These are phyloP conservation scores for Sphaerolaimus hirsutus DNA, from an alignment of 2,888 invertebrate genomes.

Conservation along the genomic window DNA sequence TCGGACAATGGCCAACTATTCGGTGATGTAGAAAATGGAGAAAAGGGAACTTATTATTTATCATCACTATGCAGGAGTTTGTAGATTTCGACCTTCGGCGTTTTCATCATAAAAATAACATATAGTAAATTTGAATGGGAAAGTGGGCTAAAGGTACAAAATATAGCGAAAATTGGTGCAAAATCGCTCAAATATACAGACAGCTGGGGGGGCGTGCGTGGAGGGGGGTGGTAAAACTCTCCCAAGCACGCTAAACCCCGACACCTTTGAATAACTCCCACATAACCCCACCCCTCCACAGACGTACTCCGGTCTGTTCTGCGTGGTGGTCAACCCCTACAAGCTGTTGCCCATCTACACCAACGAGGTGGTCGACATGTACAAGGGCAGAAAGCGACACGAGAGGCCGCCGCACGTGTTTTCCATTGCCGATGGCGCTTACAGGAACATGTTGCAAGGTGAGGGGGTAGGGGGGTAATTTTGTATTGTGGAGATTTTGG, in stretches of 20 bases:
- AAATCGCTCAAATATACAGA: background rate
- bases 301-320: constrained; percentile 99
- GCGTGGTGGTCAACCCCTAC: constrained; percentile 98
- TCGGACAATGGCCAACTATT: too few relatives aligned
- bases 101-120: background rate
- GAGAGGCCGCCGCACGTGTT: constrained; percentile 75
- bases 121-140: too few relatives aligned
- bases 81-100: too few relatives aligned
- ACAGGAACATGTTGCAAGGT: constrained; percentile 97
- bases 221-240: background rate
- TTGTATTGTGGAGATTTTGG: background rate
- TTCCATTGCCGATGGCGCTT: constrained; percentile 95
- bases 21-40: too few relatives aligned
- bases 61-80: too few relatives aligned
- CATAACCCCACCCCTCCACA: constrained; percentile 32
- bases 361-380: constrained; percentile 94
- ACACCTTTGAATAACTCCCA: background rate
- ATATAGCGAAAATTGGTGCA: background rate
- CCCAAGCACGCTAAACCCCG: background rate
- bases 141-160: background rate
- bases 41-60: too few relatives aligned
- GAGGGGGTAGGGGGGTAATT: too few relatives aligned
- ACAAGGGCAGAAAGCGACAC: constrained; percentile 70
- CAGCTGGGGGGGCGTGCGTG: background rate
- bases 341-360: constrained; percentile 85